Evolutionary conservation across 1,140 invertebrate species (phyloP), one percentile per base, ranked within the genome.

Genomic region (Drosophila carrolli): DNA sequence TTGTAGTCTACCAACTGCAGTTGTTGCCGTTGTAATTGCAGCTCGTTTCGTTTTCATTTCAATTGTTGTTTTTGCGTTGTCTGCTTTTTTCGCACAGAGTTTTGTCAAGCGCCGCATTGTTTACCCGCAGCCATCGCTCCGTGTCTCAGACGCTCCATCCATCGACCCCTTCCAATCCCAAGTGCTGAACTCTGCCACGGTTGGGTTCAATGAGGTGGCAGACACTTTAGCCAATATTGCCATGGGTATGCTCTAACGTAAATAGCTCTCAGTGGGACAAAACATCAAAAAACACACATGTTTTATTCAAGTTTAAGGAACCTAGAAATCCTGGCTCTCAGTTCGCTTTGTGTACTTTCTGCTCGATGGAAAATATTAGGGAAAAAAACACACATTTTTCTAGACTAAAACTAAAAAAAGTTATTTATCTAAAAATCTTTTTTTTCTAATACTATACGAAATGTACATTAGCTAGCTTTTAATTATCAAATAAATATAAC

Each of bases 21-120:
- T 54, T 32, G 58, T 47, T 71, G 78, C 56, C 32, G 61, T 63
- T 89, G 62, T 89, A 90, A 83, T 89, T 89, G 84, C 81, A 63
- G 44, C 44, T 62, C 53, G 57, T 84, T 81, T 74, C 66, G 48
- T 76, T 79, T 79, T 63, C 53, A 59, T 89, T 80, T 76, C 72
- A 66, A 88, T 79, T 72, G 75, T 79, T 76, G 66, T 32, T 32
- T 62, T 60, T 59, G 54, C 60, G 53, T 60, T 55, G 73, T 54
- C 66, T 71, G 51, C 27, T 35, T 66, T 75, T 72, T 71, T 75
- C 74, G 53, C 74, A 75, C 32, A 67, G 44, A 66, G 72, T 76
- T 77, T 76, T 77, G 73, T 77, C 75, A 76, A 75, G 43, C 73
- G 75, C 48, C 63, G 65, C 65, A 78, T 70, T 78, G 75, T 78